Evolutionary conservation across 2,888 invertebrate genomes (phyloP), one percentile per base, ranked within the genome.

Genomic region (Bombylius discolor): DNA sequence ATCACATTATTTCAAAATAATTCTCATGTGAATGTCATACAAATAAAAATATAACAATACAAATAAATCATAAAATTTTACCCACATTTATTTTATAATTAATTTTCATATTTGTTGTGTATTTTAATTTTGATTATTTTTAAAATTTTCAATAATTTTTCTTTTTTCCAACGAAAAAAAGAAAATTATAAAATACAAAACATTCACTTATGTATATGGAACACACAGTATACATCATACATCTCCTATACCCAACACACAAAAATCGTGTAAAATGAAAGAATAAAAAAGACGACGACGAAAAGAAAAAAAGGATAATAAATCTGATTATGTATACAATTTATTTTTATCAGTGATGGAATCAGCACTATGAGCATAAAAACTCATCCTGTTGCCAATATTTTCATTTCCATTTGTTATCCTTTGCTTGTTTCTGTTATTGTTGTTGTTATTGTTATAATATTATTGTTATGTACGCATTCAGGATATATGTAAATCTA

Each of bases 311-410:
- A 59, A 56, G 58, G 56, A 60, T 59, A 59, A 62, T 61, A 61
- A 62, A 61, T 60, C 60, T 60, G 58, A 62, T 61, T 62, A 61
- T 59, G 55, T 61, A 61, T 60, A 58, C 59, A 60, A 62, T 61
- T 60, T 59, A 60, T 60, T 62, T 57, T 60, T 60, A 60, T 60
- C 60, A 58, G 51, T 60, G 58, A 60, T 62, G 57, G 58, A 60
- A 62, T 62, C 60, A 59, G 56, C 52, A 52, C 48, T 53, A 55
- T 52, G 55, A 47, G 49, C 52, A 52, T 50, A 56, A 52, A 53
- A 47, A 51, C 52, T 48, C 53, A 54, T 54, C 52, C 54, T 57
- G 54, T 57, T 54, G 44, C 51, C 52, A 54, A 52, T 42, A 42
- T 42, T 42, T 42, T 42, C 11, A 42, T 57, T 57, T 54, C 57